Conservation (phyloP, 2,888 invertebrate species). For the Drymonia ruficornis region DNA sequence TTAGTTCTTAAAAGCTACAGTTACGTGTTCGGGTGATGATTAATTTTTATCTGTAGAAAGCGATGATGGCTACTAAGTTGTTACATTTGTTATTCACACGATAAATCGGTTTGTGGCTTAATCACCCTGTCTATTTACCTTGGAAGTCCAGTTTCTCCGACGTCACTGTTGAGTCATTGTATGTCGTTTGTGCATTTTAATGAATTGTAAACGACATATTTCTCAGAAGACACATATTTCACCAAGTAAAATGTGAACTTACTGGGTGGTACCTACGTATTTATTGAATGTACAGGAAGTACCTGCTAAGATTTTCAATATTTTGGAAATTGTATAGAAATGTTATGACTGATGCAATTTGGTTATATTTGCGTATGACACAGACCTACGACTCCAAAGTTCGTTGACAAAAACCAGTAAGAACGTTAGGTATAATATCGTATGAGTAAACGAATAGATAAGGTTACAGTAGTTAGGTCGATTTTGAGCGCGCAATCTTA, state of each 20-base stretch:
- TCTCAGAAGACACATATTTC: conserved; percentile 64
- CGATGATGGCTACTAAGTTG: conserved; percentile 26
- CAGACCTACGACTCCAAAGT: background rate
- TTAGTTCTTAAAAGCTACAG: conserved; percentile 10
- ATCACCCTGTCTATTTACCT: conserved; percentile 60
- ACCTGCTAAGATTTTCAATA: background rate
- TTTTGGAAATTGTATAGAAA: too few species aligned
- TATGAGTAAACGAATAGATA: background rate
- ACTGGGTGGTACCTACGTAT: conserved; percentile 4
- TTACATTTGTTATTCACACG: conserved; percentile 41
- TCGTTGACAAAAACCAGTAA: background rate
- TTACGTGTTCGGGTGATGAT: conserved; percentile 27
- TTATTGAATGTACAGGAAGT: background rate
- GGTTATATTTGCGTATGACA: too few species aligned
- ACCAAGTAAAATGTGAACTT: conserved; percentile 51
- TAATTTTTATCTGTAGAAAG: conserved; percentile 43
- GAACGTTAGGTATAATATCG: background rate
- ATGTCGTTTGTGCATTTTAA: conserved; percentile 55
- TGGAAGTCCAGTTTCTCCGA: conserved; percentile 55
- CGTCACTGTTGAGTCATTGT: conserved; percentile 70
- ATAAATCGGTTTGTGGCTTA: conserved; percentile 44
- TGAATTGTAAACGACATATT: conserved; percentile 60
- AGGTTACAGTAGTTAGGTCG: background rate
- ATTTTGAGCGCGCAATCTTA: conserved; percentile 23
- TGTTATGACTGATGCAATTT: too few species aligned